Evolutionary conservation across 1,140 invertebrate genomes (phyloP).

Genomic region (Pararge aegeria): DNA sequence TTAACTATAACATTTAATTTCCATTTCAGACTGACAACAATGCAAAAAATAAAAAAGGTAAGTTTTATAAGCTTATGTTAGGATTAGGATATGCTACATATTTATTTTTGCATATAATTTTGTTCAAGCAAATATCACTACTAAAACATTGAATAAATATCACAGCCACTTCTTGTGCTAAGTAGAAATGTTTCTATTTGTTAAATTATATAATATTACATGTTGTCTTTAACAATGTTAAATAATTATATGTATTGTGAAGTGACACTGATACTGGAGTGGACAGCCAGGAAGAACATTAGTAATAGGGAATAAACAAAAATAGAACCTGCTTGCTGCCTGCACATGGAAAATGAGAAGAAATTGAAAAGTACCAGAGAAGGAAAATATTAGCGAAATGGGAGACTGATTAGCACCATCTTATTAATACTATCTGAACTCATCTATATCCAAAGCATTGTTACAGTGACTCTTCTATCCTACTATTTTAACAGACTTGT

Average conservation of each 20-base stretch:
- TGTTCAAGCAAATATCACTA: background rate
- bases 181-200: background rate
- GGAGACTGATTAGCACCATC: conserved; percentile 28
- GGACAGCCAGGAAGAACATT: conserved; percentile 22
- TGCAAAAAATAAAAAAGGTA: conserved; percentile 69
- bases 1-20: conserved; percentile 30
- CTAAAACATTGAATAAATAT: background rate
- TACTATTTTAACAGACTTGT: conserved; percentile 29
- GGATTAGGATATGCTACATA: background rate
- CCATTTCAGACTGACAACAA: conserved; percentile 70
- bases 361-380: conserved; percentile 17
- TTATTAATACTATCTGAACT: conserved; percentile 32
- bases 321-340: conserved; percentile 6
- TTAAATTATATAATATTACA: background rate
- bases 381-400: conserved; percentile 28
- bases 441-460: conserved; percentile 25
- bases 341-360: conserved; percentile 17
- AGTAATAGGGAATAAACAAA: conserved; percentile 11
- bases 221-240: background rate
- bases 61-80: conserved; percentile 34
- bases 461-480: conserved; percentile 34
- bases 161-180: background rate
- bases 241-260: conserved; percentile 25
- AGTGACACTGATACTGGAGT: conserved; percentile 31
- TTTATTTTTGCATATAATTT: background rate